Evolutionary conservation across 30 jellyfish, hydroid and myxozoan species (phyloP), one percentile per base, ranked within the genome.

Genomic region (Pseudorhiza aurosa): DNA sequence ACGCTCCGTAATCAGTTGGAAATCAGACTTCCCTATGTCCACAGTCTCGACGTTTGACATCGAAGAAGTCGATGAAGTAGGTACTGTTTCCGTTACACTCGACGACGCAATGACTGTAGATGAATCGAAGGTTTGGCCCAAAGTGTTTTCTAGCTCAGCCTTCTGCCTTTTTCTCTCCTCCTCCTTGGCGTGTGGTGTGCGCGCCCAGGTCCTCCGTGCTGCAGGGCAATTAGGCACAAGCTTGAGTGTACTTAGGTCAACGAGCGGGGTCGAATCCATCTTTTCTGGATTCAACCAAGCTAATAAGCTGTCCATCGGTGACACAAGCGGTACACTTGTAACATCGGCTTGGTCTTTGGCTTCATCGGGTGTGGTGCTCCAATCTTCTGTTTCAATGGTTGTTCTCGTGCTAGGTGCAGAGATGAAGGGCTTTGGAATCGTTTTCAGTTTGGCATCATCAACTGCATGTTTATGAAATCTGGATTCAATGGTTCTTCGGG

Each of bases 181-280:
- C 57, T 62, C 73, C 24, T 80, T 46, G 60, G 91, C 74, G 25
- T 65, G 76, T 3, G 91, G 91, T 8, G 91, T 80, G 33, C 91
- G 91, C 22, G 91, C 91, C 83, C 83, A 80, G 17, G 76, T 67
- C 1, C 91, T 64, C 33, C 68, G 35, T 10, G 56, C 12, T 4
- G 64, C 25, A 3, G 91, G 91, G n/a, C 91, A 28, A 31, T 49
- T 55, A 10, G 82, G 78, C 6, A 37, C 77, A 1, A 21, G 9
- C 58, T 15, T 51, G 36, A 4, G 24, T 18, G 58, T 10, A 27
- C 71, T 65, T 18, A 42, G 8, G n/a, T 49, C 77, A 12, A 46
- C 31, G 27, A 32, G 72, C 9, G 91, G 91, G 5, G 83, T 65
- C 29, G 29, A 33, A 17, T 58, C 60, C 9, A 25, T 53, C 67